Evolutionary conservation across 2,888 invertebrate genomes (phyloP).

Genomic region (Yponomeuta cagnagella): DNA sequence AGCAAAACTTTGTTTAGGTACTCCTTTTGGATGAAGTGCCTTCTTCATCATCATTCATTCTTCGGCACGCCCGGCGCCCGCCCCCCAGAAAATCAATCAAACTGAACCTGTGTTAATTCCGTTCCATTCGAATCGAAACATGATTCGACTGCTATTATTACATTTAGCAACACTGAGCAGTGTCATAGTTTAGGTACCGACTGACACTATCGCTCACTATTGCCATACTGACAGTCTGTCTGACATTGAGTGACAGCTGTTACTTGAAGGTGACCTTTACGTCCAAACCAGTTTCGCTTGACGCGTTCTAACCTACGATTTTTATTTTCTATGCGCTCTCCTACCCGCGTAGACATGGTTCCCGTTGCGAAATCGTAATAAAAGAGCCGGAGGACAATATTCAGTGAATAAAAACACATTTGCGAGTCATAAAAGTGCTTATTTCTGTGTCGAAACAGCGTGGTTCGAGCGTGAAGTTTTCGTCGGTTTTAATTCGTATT

Average conservation of each 20-base stretch:
- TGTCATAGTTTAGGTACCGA: too few species aligned
- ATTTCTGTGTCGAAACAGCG: conserved; percentile 32
- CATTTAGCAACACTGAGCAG: too few species aligned
- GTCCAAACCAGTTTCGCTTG: conserved; percentile 40
- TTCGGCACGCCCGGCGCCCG: too few species aligned
- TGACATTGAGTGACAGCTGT: conserved; percentile 28
- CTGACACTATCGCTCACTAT: too few species aligned
- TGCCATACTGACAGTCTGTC: too few species aligned
- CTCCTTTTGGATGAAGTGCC: too few species aligned
- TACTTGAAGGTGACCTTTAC: conserved; percentile 70
- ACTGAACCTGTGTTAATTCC: too few species aligned
- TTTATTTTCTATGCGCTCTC: conserved; percentile 56
- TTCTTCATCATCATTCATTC: too few species aligned
- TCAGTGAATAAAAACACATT: conserved; percentile 33
- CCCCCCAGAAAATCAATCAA: too few species aligned
- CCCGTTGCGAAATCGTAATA: conserved; percentile 38
- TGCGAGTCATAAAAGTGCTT: conserved; percentile 43
- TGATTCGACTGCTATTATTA: too few species aligned
- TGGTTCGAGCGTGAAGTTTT: conserved; percentile 37
- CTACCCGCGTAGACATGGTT: conserved; percentile 66
- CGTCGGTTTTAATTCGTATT: conserved; percentile 19
- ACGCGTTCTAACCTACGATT: conserved; percentile 56
- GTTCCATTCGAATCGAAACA: too few species aligned
- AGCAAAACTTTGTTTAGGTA: too few species aligned
- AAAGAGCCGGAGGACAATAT: conserved; percentile 37